Conservation (phyloP, 2,797 vertebrate genomes). For the Melanotaenia nigrans region DNA sequence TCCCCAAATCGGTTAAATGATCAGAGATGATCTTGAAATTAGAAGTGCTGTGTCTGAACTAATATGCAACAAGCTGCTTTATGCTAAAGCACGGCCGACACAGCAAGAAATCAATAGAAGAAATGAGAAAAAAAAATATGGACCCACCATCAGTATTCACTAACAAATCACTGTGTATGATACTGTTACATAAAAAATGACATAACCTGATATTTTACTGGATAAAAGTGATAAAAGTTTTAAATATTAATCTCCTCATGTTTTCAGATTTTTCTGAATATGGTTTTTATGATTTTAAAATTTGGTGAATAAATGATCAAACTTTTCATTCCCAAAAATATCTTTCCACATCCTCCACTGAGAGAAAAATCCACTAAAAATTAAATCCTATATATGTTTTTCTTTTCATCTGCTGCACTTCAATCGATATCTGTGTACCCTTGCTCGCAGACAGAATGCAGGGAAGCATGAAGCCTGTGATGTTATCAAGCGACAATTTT, state of each 20-base stretch:
- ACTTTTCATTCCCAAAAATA: conserved; percentile 30
- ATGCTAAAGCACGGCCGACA: conserved; percentile 34
- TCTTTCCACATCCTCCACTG: conserved; percentile 14
- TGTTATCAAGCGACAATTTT: conserved; percentile 67
- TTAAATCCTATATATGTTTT: conserved; percentile 58
- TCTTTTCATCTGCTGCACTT: conserved; percentile 59
- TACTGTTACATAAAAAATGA: conserved; percentile 13
- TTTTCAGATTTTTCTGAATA: not conserved
- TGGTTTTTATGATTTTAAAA: not conserved
- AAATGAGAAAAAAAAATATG: conserved; percentile 11
- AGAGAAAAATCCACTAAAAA: conserved; percentile 25
- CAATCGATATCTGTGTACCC: conserved; percentile 58
- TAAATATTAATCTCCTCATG: not conserved
- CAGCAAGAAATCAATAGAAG: conserved; percentile 31
- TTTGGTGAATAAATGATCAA: not conserved
- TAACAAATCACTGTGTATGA: conserved; percentile 12
- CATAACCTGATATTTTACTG: conserved; percentile 5
- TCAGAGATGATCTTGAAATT: conserved; percentile 49
- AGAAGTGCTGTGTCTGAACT: conserved; percentile 30
- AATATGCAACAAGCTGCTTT: conserved; percentile 38
- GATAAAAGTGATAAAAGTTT: conserved; percentile 8
- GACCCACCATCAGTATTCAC: conserved; percentile 19
- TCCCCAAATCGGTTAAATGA: conserved; percentile 52
- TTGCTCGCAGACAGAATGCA: conserved; percentile 54
- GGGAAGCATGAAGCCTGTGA: conserved; percentile 61